Base-by-base conservation (phyloP, 2,113 vertebrate species). In the Paradoxurus hermaphroditus region DNA sequence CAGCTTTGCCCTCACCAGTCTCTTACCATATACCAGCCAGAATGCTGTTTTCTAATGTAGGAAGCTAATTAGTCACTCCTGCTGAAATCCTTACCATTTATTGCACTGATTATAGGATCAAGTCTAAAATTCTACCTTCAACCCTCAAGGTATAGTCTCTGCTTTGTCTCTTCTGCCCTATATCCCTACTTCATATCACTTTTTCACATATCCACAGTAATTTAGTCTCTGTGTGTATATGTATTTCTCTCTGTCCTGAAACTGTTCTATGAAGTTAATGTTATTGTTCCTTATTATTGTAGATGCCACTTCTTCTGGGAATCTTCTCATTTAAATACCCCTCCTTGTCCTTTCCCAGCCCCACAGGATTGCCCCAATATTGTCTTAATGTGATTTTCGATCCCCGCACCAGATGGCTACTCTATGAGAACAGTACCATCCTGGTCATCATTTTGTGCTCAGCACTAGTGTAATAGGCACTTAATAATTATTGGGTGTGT, bases 391-490 rank as follows among this genome's bases (percentile, higher is more conserved):
- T 31, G 23, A 39, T 67, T 51, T 29, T 5, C 15, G 51, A 12
- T 44, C 27, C 11, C 5, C 6, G 8, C 34, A 1, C 31, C 11
- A 70, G 16, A 8, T 18, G 56, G n/a, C 53, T 81, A 39, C 21
- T 51, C 49, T 7, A 0, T 10, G 7, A 53, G 34, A 34, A 8
- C 2, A 23, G 15, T 0, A 6, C 36, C 6, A 3, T 65, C 16
- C 53, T 21, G 25, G 27, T 41, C 44, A 67, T 15, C 13, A 36
- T 19, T 72, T 85, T 65, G 4, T 62, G 36, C 19, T 84, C 18
- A 41, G 11, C 19, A 53, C 39, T 46, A 73, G 1, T 21, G 16
- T 7, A 3, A 39, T 63, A 90, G 23, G 9, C 11, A 51, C 14
- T 44, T 51, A 34, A 39, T 41, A 31, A 70, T 41, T 78, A 6